Evolutionary conservation across 2,888 invertebrate genomes (phyloP), one percentile per base, ranked within the genome.

Genomic region (Euproctis similis): DNA sequence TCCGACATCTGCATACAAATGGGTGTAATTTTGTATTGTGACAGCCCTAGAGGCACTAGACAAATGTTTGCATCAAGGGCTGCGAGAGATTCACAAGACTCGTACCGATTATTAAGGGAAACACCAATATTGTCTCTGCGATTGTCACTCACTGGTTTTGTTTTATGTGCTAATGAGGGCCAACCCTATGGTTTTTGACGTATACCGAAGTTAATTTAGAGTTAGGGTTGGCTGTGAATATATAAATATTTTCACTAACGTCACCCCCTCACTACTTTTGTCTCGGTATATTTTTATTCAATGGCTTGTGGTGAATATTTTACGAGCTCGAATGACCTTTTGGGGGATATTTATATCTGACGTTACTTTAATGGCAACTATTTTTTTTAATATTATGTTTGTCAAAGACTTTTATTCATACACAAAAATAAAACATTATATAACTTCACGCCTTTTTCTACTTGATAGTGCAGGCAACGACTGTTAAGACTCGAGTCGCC

Each of bases 21-120:
- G 77, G 71, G 58, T 64, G 75, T 80, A 78, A 81, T 82, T 77
- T 74, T 66, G 67, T 64, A 60, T 59, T 56, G 72, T 67, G 77
- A 76, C 78, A 74, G 61, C 70, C 74, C 70, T 67, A 60, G 27
- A 26, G 34, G 32, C 17, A 6, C 31, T 60, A 69, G 67, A 76
- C 66, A 73, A 78, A 78, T 78, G 76, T 70, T 68, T 65, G 60
- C 56, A 43, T 53, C 53, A 61, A 66, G 64, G 62, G 65, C 46
- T 48, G 48, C 24, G 31, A 31, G 24, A 31, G 24, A 29, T 34
- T 43, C 34, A 27, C 30, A 27, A 27, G 13, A 17, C 28, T 17
- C 32, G 38, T 34, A 37, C 31, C 39, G 34, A 46, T 48, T 49
- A 46, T 49, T 49, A 34, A 26, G 31, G n/a, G 39, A 35, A 6